Evolutionary conservation across 2,888 invertebrate genomes (phyloP).

Genomic region (Mycogona germanica): DNA sequence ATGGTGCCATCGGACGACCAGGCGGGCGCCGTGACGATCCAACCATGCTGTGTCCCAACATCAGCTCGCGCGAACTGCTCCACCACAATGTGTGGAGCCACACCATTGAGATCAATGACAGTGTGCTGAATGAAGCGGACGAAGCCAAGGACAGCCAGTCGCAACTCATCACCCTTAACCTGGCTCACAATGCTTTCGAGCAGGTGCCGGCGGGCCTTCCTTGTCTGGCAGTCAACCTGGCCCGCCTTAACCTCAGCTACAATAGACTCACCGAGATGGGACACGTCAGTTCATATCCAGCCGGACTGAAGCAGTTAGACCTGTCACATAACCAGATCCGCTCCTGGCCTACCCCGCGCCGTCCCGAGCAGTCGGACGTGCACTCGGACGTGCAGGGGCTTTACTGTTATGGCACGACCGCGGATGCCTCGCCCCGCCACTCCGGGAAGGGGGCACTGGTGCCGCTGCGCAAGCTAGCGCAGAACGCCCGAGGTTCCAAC

Average conservation of each 20-base stretch:
- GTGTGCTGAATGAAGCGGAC: constrained; percentile 24
- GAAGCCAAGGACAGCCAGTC: constrained; percentile 40
- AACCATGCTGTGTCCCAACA: constrained; percentile 18
- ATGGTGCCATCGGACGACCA: constrained; percentile 2
- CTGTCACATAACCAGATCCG: constrained; percentile 83
- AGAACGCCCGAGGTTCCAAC: constrained; percentile 15
- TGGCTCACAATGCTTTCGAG: constrained; percentile 82
- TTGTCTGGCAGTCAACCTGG: constrained; percentile 76
- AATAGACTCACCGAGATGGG: constrained; percentile 61
- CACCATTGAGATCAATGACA: constrained; percentile 22
- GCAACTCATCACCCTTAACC: constrained; percentile 60
- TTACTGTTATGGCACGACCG: constrained; percentile 5
- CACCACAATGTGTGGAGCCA: constrained; percentile 54
- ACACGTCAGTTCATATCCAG: constrained; percentile 79
- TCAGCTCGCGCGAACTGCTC: constrained; percentile 36
- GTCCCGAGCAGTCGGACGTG: constrained; percentile 15
- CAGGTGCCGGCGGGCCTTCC: constrained; percentile 77
- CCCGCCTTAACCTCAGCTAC: constrained; percentile 79
- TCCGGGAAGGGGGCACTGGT: constrained; percentile 3
- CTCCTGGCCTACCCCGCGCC: constrained; percentile 56
- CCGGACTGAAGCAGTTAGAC: constrained; percentile 78
- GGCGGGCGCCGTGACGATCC: constrained; percentile 21
- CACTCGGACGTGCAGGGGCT: constrained; percentile 9
- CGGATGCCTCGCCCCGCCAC: constrained; percentile 10
- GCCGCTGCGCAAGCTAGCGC: constrained; percentile 13